Conservation (phyloP, 2,797 vertebrate species). For the Rousettus madagascariensis region DNA sequence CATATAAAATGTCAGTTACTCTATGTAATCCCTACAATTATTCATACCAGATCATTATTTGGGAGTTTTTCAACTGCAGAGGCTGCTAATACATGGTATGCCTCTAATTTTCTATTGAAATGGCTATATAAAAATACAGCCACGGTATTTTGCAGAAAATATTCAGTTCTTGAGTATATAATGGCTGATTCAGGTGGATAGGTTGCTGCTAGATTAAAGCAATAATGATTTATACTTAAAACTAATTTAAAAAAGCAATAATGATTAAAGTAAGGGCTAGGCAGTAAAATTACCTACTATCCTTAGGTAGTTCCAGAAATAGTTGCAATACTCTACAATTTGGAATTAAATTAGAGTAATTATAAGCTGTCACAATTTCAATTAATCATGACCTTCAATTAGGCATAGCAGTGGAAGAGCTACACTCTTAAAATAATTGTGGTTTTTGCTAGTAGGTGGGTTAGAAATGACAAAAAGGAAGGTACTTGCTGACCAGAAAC, state of each 20-base stretch:
- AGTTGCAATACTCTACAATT: conserved; percentile 23
- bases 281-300: conserved; percentile 32
- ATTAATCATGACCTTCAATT: conserved; percentile 61
- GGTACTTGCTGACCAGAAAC: neutral
- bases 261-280: conserved; percentile 28
- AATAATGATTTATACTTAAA: neutral
- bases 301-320: neutral
- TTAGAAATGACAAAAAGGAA: conserved; percentile 30
- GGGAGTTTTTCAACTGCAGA: neutral
- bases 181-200: neutral
- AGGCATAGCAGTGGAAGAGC: neutral
- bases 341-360: conserved; percentile 52
- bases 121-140: neutral
- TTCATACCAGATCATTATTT: neutral
- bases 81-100: neutral
- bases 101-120: neutral
- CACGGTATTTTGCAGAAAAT: neutral
- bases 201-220: conserved; percentile 45
- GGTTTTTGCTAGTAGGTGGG: neutral
- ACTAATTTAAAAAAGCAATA: neutral
- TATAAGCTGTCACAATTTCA: conserved; percentile 42
- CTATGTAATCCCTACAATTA: neutral
- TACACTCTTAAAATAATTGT: conserved; percentile 45
- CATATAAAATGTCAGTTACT: neutral
- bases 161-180: neutral